Evolutionary conservation across 2,888 invertebrate genomes (phyloP).

Genomic region (Arge pagana): DNA sequence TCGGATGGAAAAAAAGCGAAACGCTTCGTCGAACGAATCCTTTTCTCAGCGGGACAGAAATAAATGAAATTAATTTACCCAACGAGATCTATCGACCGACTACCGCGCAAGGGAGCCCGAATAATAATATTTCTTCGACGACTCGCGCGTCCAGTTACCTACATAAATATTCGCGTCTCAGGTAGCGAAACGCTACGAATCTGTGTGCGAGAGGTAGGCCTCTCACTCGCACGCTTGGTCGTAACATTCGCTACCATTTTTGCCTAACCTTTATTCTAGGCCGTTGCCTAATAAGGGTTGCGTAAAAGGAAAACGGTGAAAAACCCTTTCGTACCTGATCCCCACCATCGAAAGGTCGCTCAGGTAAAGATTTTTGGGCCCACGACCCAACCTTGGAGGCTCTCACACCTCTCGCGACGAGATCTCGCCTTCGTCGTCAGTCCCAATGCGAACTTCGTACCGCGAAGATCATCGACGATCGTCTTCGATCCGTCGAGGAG

Average conservation of each 20-base stretch:
- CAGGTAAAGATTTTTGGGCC: conserved; percentile 53
- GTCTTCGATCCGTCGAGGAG: too few relatives aligned
- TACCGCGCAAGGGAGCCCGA: too few relatives aligned
- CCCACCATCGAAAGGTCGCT: conserved; percentile 46
- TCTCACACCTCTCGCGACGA: conserved; percentile 53
- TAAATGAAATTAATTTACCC: conserved; percentile 48
- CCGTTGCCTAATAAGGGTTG: conserved; percentile 19
- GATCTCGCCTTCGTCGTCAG: conserved; percentile 38
- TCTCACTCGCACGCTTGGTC: too few relatives aligned
- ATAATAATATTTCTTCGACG: too few relatives aligned
- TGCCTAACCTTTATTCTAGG: conserved; percentile 6
- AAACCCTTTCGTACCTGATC: conserved; percentile 55
- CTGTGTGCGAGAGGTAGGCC: too few relatives aligned
- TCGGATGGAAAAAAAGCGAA: conserved; percentile 1
- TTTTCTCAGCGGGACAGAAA: conserved; percentile 47
- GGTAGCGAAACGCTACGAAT: conserved; percentile 8
- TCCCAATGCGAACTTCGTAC: conserved; percentile 38
- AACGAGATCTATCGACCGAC: too few relatives aligned
- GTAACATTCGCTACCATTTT: too few relatives aligned
- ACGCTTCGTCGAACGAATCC: conserved; percentile 28
- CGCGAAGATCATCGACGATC: conserved; percentile 35
- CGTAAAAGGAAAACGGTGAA: conserved; percentile 15
- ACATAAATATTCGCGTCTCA: conserved; percentile 15
- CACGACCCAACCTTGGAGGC: conserved; percentile 33
- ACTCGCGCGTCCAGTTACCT: too few relatives aligned